These are phyloP conservation scores for Margaritifera margaritifera DNA, from an alignment of 2,888 invertebrate species.

Conservation along the genomic window DNA sequence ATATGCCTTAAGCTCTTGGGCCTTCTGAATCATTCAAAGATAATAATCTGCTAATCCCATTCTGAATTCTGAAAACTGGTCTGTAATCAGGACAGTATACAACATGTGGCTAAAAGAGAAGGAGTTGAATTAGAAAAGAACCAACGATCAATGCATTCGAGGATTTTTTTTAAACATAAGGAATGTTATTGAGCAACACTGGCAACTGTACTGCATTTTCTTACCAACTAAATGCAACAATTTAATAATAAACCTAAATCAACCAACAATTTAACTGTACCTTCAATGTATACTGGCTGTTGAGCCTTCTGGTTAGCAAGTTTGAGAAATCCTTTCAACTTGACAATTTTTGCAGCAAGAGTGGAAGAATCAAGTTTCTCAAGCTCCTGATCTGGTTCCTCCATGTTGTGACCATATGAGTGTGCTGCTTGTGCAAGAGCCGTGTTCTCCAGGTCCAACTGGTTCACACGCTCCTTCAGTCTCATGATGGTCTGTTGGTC, in stretches of 20 bases:
- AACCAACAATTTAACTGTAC: slow-evolving; percentile 57
- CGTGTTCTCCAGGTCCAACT: slow-evolving; percentile 72
- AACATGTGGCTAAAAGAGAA: no score
- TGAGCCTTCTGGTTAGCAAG: slow-evolving; percentile 76
- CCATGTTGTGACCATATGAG: slow-evolving; percentile 32
- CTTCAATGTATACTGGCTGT: slow-evolving; percentile 78
- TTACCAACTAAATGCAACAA: background rate
- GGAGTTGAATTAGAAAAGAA: no score
- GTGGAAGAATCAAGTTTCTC: slow-evolving; percentile 61
- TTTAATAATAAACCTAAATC: background rate
- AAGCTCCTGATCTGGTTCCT: slow-evolving; percentile 33
- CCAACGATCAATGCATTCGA: no score
- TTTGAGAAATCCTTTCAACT: slow-evolving; percentile 78
- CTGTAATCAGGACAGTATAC: no score
- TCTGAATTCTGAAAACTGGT: no score
- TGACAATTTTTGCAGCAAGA: slow-evolving; percentile 80
- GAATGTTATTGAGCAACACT: no score
- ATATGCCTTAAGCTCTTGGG: no score
- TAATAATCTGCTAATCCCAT: no score
- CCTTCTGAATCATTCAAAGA: no score
- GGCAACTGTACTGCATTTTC: background rate
- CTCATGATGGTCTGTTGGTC: slow-evolving; percentile 84
- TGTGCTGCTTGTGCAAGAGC: slow-evolving; percentile 67
- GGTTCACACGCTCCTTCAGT: slow-evolving; percentile 72
- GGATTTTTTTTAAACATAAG: no score